Evolutionary conservation across 2,888 invertebrate genomes (phyloP), one percentile per base, ranked within the genome.

Genomic region (Drosophila lacicola): DNA sequence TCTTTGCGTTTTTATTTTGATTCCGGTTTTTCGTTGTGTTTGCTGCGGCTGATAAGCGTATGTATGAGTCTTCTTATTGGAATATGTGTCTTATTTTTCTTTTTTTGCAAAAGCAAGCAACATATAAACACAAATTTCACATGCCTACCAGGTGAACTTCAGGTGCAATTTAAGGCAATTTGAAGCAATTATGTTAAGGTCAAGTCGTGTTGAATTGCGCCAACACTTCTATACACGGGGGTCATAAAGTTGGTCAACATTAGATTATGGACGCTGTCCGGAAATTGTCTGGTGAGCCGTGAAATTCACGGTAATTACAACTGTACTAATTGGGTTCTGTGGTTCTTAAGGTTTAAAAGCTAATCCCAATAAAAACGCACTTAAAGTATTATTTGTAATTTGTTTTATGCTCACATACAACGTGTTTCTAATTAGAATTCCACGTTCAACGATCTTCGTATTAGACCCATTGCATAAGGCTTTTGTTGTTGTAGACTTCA

Each of bases 1-100:
- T 42, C 65, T 66, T 83, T 68, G 70, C 49, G 50, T 49, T 81
- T 83, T 79, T 78, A 70, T 86, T 83, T 82, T 88, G 82, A 88
- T 85, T 82, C 88, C 85, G 82, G 85, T 82, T 83, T 82, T 73
- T 80, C 75, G 83, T 67, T 82, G 73, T 68, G 61, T 77, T 80
- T 80, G 71, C 53, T 49, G 55, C 60, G 41, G 13, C 74, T 81
- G 84, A 86, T 82, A 82, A 86, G 70, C 77, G 65, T 49, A 21
- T 51, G 54, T 46, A 51, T 55, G 55, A 44, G 44, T 57, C 67
- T 74, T 68, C 82, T 81, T 57, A 21, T 56, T 70, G 42, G 44
- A 70, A 44, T 69, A 69, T 72, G 62, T 46, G 39, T 44, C 46
- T 66, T 34, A 3, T 13, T 61, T 62, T 46, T 19, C 13, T 21